Percentiles rank a stretch among this genome's conserved stretches.
phyloP scores from a whole-genome alignment of 1,140 invertebrate species.

The Maniola jurtina region DNA sequence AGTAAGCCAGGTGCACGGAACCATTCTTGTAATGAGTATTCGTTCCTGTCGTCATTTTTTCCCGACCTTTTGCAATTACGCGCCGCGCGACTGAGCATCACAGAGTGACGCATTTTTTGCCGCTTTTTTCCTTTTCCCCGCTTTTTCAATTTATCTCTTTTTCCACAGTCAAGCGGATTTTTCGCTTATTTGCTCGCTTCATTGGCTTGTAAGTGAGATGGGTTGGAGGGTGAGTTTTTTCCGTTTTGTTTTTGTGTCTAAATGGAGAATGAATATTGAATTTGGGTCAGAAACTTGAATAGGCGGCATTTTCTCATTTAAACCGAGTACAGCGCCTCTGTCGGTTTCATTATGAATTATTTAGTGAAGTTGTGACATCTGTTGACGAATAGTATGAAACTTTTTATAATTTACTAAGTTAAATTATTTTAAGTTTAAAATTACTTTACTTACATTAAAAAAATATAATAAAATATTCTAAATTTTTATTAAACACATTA shows the following conservation, averaged over 20 bases:
- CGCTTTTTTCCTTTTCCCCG: constrained; percentile 46
- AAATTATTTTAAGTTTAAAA: too few species aligned
- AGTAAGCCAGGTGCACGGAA: constrained; percentile 38
- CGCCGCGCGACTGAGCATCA: constrained; percentile 60
- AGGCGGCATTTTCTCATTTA: not conserved
- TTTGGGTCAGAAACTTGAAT: constrained; percentile 51
- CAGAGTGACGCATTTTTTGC: constrained; percentile 60
- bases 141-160: constrained; percentile 68
- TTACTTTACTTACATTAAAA: too few species aligned
- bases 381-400: too few species aligned
- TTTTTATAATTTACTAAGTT: too few species aligned
- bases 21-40: constrained; percentile 17
- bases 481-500: too few species aligned
- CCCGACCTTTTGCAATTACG: constrained; percentile 70
- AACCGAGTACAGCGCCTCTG: constrained; percentile 17
- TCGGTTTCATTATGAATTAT: constrained; percentile 31
- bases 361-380: not conserved
- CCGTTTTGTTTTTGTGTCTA: constrained; percentile 57
- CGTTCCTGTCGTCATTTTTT: constrained; percentile 41
- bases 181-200: constrained; percentile 77
- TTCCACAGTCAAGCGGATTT: constrained; percentile 72
- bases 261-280: constrained; percentile 55
- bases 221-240: constrained; percentile 54
- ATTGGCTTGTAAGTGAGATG: constrained; percentile 76
- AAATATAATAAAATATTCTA: too few species aligned